A percentile compares a stretch with the other conserved stretches of the same genome.
Conservation (phyloP, 2,113 vertebrate species). For the Pelmatolapia mariae region DNA sequence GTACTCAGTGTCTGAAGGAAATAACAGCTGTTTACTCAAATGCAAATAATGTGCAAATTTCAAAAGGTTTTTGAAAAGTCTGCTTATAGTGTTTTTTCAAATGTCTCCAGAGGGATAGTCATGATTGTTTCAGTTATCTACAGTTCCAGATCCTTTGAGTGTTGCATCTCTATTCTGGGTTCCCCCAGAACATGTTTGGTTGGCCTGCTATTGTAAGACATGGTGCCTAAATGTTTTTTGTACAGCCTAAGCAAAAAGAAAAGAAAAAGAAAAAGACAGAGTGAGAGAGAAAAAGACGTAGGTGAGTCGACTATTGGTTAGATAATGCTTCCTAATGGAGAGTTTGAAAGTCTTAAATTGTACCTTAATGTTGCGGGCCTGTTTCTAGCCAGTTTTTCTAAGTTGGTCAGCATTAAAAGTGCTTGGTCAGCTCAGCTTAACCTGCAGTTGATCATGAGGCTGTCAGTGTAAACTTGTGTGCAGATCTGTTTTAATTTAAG, state of each 20-base stretch:
- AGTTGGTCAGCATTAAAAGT: background rate
- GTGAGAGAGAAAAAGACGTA: background rate
- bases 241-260: background rate
- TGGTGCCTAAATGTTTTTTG: background rate
- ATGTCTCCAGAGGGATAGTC: background rate
- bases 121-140: background rate
- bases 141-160: background rate
- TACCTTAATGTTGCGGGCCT: background rate
- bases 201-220: background rate
- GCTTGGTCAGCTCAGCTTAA: background rate
- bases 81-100: background rate
- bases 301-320: background rate
- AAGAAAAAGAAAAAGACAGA: background rate
- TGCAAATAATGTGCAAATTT: background rate
- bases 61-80: background rate
- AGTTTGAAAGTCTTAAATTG: background rate
- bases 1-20: background rate
- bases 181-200: background rate
- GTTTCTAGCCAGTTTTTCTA: background rate
- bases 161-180: background rate
- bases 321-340: background rate
- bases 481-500: background rate
- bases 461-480: background rate
- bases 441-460: background rate
- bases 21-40: background rate